phyloP scores from a whole-genome alignment of 2,113 vertebrate species.

The Grallaria varia region DNA sequence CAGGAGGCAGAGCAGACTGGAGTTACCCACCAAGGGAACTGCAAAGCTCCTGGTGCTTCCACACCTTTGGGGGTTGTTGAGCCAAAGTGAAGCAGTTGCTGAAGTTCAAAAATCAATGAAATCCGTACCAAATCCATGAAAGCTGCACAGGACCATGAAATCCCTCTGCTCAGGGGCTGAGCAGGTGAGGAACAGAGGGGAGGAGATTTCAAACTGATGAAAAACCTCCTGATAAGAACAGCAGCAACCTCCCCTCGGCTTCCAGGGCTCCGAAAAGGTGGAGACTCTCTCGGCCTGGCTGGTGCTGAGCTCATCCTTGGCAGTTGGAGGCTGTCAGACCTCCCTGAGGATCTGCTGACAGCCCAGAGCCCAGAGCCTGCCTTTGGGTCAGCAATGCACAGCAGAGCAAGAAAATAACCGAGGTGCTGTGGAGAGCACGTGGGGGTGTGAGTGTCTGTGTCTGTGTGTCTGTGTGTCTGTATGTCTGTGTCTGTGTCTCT shows the following conservation, averaged over 20 bases:
- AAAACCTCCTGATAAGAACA: neutral
- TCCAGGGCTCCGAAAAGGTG: neutral
- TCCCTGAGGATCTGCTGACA: neutral
- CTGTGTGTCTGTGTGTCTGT: too few relatives aligned
- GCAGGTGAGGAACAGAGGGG: fast-evolving
- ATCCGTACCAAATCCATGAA: neutral
- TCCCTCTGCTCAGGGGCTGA: neutral
- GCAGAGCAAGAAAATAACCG: neutral
- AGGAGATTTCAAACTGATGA: neutral
- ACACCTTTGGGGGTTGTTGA: neutral
- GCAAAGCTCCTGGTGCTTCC: fast-evolving
- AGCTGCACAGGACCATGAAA: neutral
- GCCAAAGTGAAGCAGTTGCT: neutral
- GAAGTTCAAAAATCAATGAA: neutral
- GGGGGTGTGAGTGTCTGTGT: neutral
- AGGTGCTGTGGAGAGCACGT: too few relatives aligned
- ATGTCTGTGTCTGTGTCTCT: too few relatives aligned
- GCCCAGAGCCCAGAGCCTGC: neutral
- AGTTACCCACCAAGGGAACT: neutral
- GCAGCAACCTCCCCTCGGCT: neutral
- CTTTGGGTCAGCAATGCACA: neutral
- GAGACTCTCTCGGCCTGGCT: neutral
- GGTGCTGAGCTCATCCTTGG: neutral
- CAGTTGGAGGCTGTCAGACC: neutral
- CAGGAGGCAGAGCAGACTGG: neutral